Percentiles rank a stretch among this genome's conserved stretches.
Conservation (phyloP, 1,140 invertebrate genomes). For the Heterodera carotae region DNA sequence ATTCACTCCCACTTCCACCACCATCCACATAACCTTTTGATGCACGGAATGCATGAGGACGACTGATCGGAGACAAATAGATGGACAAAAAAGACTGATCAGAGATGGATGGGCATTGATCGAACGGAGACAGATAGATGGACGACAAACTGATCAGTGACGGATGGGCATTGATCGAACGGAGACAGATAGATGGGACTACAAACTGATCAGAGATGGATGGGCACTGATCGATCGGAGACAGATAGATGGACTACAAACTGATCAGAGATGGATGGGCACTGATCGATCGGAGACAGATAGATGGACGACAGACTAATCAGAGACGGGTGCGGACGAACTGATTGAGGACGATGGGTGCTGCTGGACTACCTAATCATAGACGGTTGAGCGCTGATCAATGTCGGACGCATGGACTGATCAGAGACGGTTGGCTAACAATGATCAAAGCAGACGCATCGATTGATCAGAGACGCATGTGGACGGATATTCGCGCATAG, state of each 20-base stretch:
- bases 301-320: background rate
- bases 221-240: background rate
- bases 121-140: background rate
- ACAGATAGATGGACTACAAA: background rate
- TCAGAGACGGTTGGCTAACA: background rate
- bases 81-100: background rate
- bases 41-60: conserved; percentile 14
- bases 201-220: background rate
- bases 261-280: background rate
- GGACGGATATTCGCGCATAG: too few relatives aligned
- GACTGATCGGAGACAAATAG: background rate
- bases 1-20: background rate
- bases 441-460: too few relatives aligned
- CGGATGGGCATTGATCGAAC: too few relatives aligned
- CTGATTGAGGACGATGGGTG: too few relatives aligned
- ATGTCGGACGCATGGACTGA: background rate
- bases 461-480: background rate
- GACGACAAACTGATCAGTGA: background rate
- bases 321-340: background rate
- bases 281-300: background rate
- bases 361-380: background rate
- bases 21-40: background rate
- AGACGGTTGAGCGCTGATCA: too few relatives aligned
- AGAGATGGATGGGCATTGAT: background rate
- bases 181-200: background rate